A percentile compares a stretch with the other conserved stretches of the same genome.
Conservation (phyloP, 2,797 vertebrate genomes). For the Sciurus carolinensis region DNA sequence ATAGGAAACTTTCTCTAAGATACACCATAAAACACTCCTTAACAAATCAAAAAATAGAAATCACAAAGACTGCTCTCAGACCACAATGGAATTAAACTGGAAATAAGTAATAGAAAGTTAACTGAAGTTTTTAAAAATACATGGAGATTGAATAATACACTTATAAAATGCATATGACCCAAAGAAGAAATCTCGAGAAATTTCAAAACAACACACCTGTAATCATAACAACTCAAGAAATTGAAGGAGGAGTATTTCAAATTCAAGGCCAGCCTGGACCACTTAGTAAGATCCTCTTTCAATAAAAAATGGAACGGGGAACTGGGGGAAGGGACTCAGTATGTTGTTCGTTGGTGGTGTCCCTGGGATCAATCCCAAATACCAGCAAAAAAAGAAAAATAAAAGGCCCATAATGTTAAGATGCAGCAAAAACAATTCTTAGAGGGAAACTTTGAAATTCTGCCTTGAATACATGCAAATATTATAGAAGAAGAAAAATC, state of each 20-base stretch:
- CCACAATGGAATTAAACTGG: not conserved
- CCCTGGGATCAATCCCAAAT: too few relatives aligned
- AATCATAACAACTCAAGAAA: too few relatives aligned
- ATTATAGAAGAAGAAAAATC: not conserved
- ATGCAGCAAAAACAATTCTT: not conserved
- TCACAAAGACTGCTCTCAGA: not conserved
- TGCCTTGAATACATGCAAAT: not conserved
- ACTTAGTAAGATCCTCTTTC: not conserved
- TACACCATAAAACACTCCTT: not conserved
- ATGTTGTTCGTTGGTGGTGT: too few relatives aligned
- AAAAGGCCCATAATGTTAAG: too few relatives aligned
- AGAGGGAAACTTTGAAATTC: not conserved
- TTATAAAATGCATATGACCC: not conserved
- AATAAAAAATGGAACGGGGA: too few relatives aligned
- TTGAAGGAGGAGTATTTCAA: too few relatives aligned
- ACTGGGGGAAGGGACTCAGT: too few relatives aligned
- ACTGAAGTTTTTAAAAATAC: not conserved
- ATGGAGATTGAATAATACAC: not conserved
- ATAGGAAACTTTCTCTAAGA: not conserved
- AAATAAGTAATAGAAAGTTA: not conserved
- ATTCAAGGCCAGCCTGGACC: too few relatives aligned
- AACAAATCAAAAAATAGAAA: not conserved
- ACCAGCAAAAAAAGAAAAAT: too few relatives aligned
- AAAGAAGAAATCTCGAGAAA: not conserved
- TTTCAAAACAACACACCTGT: not conserved